Conservation (phyloP, 2,888 invertebrate genomes). For the Ctenicera cuprea region DNA sequence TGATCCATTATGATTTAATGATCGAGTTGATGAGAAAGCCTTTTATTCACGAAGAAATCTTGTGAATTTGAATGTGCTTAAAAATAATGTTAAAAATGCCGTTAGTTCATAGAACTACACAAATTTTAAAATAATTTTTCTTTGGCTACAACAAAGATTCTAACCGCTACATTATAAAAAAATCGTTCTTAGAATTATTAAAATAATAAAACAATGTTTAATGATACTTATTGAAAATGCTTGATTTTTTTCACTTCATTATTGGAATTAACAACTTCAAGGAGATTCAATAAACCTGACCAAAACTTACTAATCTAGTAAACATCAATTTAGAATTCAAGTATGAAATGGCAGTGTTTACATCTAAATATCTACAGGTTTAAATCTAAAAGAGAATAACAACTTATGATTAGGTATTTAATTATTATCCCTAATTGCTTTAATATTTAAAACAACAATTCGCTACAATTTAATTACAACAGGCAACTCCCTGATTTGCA, state of each 20-base stretch:
- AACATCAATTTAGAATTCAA: slow-evolving; percentile 64
- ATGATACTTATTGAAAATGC: not conserved
- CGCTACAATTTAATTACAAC: slow-evolving; percentile 31
- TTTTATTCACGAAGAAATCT: too few relatives aligned
- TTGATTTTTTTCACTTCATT: not conserved
- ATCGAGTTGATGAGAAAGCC: too few relatives aligned
- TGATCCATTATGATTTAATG: too few relatives aligned
- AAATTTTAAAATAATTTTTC: too few relatives aligned
- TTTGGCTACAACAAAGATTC: too few relatives aligned
- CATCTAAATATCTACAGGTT: slow-evolving; percentile 59
- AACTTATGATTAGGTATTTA: slow-evolving; percentile 54
- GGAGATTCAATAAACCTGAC: slow-evolving; percentile 1
- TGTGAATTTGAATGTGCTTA: too few relatives aligned
- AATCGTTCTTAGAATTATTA: too few relatives aligned
- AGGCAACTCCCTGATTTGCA: slow-evolving; percentile 7
- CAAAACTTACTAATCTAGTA: slow-evolving; percentile 44
- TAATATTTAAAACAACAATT: slow-evolving; percentile 61
- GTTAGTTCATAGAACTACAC: too few relatives aligned
- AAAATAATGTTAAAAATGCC: too few relatives aligned
- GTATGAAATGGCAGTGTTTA: slow-evolving; percentile 68
- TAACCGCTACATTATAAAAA: too few relatives aligned
- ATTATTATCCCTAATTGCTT: slow-evolving; percentile 62
- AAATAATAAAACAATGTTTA: not conserved
- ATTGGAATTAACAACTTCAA: not conserved
- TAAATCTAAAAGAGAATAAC: slow-evolving; percentile 51